Evolutionary conservation across 2,888 invertebrate genomes (phyloP), one percentile per base, ranked within the genome.

Genomic region (Lasioglossum leucozonium): DNA sequence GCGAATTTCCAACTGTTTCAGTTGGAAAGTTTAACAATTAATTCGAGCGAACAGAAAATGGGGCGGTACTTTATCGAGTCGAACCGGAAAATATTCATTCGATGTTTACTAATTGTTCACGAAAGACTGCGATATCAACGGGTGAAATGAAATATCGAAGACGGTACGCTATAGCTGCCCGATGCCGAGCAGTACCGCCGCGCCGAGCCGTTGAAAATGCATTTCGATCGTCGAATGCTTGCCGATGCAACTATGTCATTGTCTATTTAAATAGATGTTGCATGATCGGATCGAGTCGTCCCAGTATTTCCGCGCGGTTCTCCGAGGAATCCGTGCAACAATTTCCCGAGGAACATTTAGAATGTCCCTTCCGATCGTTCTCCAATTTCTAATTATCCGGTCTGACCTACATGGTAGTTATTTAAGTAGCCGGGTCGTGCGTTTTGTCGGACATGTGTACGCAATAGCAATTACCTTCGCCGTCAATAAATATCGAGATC

Each of bases 211-310:
- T 18, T 16, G 0, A 37, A n/a, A 37, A 67, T 37, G 67, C 67
- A 67, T 67, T 37, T 67, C 37, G 67, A 67, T 67, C 67, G 37
- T 18, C 34, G 34, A 22, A 34, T 34, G 34, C 34, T 30, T 26
- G 62, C 34, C 62, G 62, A 62, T 62, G 34, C 30, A 62, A 62
- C 67, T 37, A 67, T 37, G 67, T 22, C 67, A 18, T 10, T 22
- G 67, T 67, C 67, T 37, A 37, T 37, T 67, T 74, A 74, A 62
- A 10, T 72, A 30, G 72, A 72, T 22, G 11, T 22, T 10, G 18
- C 40, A 44, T 22, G 62, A 0, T n/a, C 22, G 11, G 34, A 62
- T 30, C 10, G 13, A n/a, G n/a, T n/a, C 40, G 40, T 69, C 22
- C 67, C 18, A 67, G 67, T 37, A 37, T 67, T 67, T 67, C 67